Evolutionary conservation across 2,113 vertebrate genomes (phyloP), one percentile per base, ranked within the genome.

Genomic region (Vidua macroura): DNA sequence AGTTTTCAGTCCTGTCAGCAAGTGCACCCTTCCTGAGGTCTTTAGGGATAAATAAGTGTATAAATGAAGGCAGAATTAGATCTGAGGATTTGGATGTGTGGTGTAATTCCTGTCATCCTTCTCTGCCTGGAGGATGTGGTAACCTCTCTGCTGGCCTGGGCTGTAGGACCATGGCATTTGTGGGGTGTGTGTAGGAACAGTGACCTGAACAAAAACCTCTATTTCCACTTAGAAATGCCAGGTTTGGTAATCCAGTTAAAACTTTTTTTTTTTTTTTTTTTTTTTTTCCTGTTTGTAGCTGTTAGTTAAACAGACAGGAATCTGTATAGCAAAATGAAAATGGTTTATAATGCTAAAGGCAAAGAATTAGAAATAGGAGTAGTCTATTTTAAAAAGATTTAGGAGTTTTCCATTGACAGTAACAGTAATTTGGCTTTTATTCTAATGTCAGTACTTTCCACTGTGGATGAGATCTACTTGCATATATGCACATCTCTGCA

Each of bases 291-390:
- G 9, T 68, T 91, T 60, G 31, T 13, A 53, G 6, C 33, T 72
- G 44, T 64, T 93, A 85, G 63, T 90, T 85, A 85, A 89, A 53
- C 27, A 80, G 64, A 20, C 11, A 39, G 23, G 51, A 77, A 83
- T 52, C 11, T 72, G 16, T 60, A 85, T 31, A 49, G 43, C 56
- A 74, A 80, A 93, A 62, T 43, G 51, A 35, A 92, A 91, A 30
- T 28, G 8, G 10, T 69, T 76, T 69, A 19, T 28, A 35, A 24
- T 30, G 15, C 68, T 56, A 52, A 88, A 73, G 64, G 49, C n/a
- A 90, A 88, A 68, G 19, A 60, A 28, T 37, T 79, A 44, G 33
- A 68, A 90, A 24, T 1, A 2, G 2, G 9, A 75, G 12, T 13
- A 31, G 83, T 56, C 44, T 76, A 7, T 75, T 85, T 85, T 76